Evolutionary conservation across 2,113 vertebrate species (phyloP).

Genomic region (Eulacestoma nigropectus): DNA sequence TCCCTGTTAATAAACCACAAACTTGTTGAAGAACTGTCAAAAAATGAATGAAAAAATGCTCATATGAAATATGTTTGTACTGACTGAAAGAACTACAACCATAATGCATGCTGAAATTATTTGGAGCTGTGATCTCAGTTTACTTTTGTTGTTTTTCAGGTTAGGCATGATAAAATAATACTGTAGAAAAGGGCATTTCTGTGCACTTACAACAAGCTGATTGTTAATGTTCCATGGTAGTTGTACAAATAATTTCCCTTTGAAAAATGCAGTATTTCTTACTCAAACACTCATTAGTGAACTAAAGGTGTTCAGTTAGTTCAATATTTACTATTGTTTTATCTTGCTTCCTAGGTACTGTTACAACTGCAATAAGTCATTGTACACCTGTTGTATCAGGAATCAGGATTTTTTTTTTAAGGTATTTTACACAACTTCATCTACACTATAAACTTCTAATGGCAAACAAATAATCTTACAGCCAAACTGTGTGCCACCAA

Average conservation of each 20-base stretch:
- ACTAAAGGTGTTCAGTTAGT: conserved; percentile 68
- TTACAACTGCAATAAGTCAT: conserved; percentile 83
- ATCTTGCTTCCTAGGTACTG: conserved; percentile 76
- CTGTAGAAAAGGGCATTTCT: conserved; percentile 76
- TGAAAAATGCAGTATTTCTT: conserved; percentile 70
- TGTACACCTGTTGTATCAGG: conserved; percentile 77
- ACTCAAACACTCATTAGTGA: conserved; percentile 69
- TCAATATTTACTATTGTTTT: conserved; percentile 72
- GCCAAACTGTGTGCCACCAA: conserved; percentile 25
- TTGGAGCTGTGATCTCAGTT: conserved; percentile 79
- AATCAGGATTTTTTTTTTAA: conserved; percentile 69
- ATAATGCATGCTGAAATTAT: conserved; percentile 83
- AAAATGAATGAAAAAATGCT: conserved; percentile 51
- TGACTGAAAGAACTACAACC: conserved; percentile 75
- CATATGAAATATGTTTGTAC: conserved; percentile 70
- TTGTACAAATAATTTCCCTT: conserved; percentile 76
- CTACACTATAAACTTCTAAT: conserved; percentile 45
- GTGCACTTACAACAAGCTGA: conserved; percentile 75
- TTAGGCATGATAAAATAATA: conserved; percentile 81
- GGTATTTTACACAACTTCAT: conserved; percentile 61
- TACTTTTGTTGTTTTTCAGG: conserved; percentile 77
- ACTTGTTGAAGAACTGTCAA: conserved; percentile 62
- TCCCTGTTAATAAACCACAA: conserved; percentile 71
- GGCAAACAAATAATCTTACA: conserved; percentile 51
- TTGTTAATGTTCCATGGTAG: conserved; percentile 75